Base-by-base conservation (phyloP, 35 echinoderm and acorn worm species). In the Hemicentrotus pulcherrimus region DNA sequence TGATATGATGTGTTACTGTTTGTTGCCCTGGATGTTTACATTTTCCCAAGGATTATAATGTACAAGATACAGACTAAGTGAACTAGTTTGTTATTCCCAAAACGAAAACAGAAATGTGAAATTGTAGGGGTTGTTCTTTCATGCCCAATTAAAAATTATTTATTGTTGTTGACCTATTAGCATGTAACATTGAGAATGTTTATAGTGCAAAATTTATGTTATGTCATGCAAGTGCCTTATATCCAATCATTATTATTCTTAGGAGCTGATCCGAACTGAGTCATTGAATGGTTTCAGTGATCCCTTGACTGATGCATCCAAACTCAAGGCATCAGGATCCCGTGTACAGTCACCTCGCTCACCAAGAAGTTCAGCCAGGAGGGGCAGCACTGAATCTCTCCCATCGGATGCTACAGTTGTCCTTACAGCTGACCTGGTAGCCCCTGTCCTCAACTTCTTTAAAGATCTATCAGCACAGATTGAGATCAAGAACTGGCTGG, bases 401-500 rank as follows among this genome's bases (percentile, higher is more conserved):
- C 61, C 88, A 31, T 94, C 97, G 22, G 97, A 96, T 48, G 88
- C 94, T 60, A 65, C 91, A 41, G 88, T 99, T 16, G 47, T 92
- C 24, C 78, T 99, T 0, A 99, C 98, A 12, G 97, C 98, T 85
- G 98, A 99, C 94, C 95, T 98, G 24, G 95, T 99, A 32, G 96
- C 97, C 6, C 97, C 98, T 32, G 97, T 99, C 22, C 94, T 99
- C 30, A 94, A 98, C 86, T 97, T 99, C 94, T 99, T 99, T 60
- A 97, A 96, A 52, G 96, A 98, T 78, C 95, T 99, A 12, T 94
- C 95, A 86, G 61, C 95, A 59, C 96, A 99, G 88, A 94, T 95
- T 16, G 85, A 94, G 9, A 97, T 99, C 55, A 99, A 99, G 88
- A 95, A 98, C 86, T 99, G 98, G 98, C 91, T 99, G 31, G 98